Conservation (phyloP, 2,888 invertebrate species). For the Agriopis marginaria region DNA sequence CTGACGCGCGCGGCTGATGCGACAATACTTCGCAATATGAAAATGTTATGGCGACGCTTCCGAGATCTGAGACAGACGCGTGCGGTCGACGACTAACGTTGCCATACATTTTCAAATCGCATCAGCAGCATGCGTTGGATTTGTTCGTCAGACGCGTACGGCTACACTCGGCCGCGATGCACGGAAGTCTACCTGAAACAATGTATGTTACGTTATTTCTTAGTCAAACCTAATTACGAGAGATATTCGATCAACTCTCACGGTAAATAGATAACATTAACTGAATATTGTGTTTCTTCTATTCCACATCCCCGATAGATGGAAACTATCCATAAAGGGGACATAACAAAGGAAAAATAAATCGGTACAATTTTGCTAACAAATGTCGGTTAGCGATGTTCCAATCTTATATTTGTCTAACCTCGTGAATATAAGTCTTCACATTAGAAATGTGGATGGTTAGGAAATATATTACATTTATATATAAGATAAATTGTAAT, state of each 20-base stretch:
- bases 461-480: background rate
- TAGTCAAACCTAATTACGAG: constrained; percentile 3
- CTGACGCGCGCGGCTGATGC: too few species aligned
- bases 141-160: too few species aligned
- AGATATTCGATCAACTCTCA: constrained; percentile 26
- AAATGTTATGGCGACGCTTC: too few species aligned
- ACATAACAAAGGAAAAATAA: constrained; percentile 68
- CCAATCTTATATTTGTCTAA: constrained; percentile 66
- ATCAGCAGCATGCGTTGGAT: too few species aligned
- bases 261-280: constrained; percentile 31
- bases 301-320: constrained; percentile 61
- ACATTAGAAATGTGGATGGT: constrained; percentile 5
- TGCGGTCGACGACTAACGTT: too few species aligned
- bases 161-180: too few species aligned
- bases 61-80: too few species aligned
- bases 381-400: constrained; percentile 68
- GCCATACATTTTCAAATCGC: too few species aligned
- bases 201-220: background rate
- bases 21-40: too few species aligned
- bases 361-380: constrained; percentile 70
- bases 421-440: constrained; percentile 50
- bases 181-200: background rate
- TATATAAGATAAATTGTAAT: too few species aligned
- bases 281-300: constrained; percentile 36
- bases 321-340: constrained; percentile 63